Evolutionary conservation across 2,113 vertebrate species (phyloP).

Genomic region (Ranitomeya imitator): DNA sequence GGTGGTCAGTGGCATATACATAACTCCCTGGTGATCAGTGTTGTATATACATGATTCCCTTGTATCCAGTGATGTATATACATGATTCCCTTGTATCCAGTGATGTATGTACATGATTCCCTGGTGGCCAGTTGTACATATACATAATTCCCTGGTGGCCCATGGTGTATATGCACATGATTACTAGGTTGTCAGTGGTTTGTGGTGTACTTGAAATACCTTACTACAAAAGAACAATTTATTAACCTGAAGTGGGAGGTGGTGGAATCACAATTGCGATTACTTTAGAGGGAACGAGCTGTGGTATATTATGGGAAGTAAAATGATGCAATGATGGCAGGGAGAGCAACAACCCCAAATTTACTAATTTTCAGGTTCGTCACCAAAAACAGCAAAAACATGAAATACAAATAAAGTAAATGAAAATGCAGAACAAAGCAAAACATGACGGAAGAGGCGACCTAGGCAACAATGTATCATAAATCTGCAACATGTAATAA

Average conservation of each 20-base stretch:
- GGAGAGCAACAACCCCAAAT: not conserved
- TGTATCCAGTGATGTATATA: too few species aligned
- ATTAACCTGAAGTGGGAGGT: not conserved
- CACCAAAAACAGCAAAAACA: not conserved
- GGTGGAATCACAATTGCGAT: not conserved
- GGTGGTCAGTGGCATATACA: too few species aligned
- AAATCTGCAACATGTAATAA: too few species aligned
- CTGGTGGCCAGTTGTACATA: too few species aligned
- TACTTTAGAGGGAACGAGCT: not conserved
- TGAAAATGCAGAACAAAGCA: not conserved
- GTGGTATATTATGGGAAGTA: not conserved
- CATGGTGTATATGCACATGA: not conserved
- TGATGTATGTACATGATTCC: too few species aligned
- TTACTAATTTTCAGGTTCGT: not conserved
- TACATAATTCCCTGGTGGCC: too few species aligned
- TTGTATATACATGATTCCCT: too few species aligned
- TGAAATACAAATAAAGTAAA: not conserved
- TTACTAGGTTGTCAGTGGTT: not conserved
- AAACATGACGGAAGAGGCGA: not conserved
- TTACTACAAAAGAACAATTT: not conserved
- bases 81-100: too few species aligned
- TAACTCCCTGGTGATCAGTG: too few species aligned
- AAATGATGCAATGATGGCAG: not conserved
- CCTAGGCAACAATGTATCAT: not conserved
- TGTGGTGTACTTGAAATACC: not conserved